phyloP scores from a whole-genome alignment of 2,113 vertebrate genomes.

The Platysternon megacephalum region DNA sequence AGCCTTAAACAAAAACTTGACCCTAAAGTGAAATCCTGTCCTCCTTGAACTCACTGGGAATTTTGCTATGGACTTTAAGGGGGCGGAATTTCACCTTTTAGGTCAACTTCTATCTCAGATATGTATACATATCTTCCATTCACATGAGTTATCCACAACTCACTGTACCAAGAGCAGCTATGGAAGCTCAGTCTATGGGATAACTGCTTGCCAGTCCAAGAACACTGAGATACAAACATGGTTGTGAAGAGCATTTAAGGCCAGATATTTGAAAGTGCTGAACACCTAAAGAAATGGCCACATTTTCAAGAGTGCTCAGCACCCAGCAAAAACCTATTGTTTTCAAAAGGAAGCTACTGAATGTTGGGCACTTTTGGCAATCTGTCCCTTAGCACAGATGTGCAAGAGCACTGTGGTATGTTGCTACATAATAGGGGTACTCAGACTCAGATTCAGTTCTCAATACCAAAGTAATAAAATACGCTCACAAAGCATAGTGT shows the following conservation, averaged over 20 bases:
- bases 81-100: no score
- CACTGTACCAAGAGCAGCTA: neutral
- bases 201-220: neutral
- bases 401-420: neutral
- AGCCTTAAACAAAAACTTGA: neutral
- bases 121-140: neutral
- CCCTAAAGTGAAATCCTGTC: neutral
- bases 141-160: neutral
- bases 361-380: neutral
- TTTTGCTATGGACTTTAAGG: neutral
- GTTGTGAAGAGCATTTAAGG: neutral
- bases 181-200: rapidly evolving
- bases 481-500: neutral
- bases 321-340: neutral
- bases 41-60: neutral
- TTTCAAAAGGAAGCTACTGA: rapidly evolving
- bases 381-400: neutral
- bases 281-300: neutral
- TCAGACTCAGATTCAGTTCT: neutral
- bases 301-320: neutral
- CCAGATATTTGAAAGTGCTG: neutral
- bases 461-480: neutral
- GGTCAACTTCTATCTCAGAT: rapidly evolving
- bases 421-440: neutral
- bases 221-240: neutral